Base-by-base conservation (phyloP, 2,888 invertebrate genomes). In the Dexiosoma caninum region DNA sequence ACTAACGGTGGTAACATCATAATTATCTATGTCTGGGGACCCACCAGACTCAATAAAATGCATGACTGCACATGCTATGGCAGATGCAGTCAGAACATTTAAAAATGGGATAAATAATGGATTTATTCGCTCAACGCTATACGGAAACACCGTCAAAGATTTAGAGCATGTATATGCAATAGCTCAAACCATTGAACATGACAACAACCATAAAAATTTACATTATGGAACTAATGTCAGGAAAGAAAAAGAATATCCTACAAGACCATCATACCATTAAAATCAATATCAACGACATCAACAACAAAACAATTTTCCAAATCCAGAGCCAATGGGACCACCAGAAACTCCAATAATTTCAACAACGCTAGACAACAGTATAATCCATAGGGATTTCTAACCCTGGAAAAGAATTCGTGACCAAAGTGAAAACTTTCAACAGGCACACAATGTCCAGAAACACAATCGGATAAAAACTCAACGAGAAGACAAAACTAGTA, bases 1-100 rank as follows among this genome's bases (percentile, higher is more conserved):
- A 14, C 14, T 57, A 40, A 21, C 37, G 12, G 37, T 57, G 21
- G 16, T 60, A 9, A 60, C 42, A 6, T 40, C 62, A 30, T 44
- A 62, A 44, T 14, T 62, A 46, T 6, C 62, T 1, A 62, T 62
- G 44, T 62, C 46, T 1, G 62, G 32, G 32, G 62, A 62, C 19
- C 30, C 62, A 62, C 62, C 44, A 32, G 62, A 62, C 0, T 16
- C 44, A 44, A 44, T 62, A 5, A 62, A 44, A 62, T 62, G 62
- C 9, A 44, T 30, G 44, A 62, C 32, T 9, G 30, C 44, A 40
- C 59, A 42, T 27, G 59, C 37, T 2, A 59, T 42, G 27, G 30
- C 30, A 16, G 40, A 59, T 14, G 21, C 19, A 21, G 46, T 46
- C 2, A 2, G 6, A 7, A 46, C 46, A 1, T 46, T 46, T 2